Base-by-base conservation (phyloP, 92 coral and sea anemone species). In the Porites cylindrica region DNA sequence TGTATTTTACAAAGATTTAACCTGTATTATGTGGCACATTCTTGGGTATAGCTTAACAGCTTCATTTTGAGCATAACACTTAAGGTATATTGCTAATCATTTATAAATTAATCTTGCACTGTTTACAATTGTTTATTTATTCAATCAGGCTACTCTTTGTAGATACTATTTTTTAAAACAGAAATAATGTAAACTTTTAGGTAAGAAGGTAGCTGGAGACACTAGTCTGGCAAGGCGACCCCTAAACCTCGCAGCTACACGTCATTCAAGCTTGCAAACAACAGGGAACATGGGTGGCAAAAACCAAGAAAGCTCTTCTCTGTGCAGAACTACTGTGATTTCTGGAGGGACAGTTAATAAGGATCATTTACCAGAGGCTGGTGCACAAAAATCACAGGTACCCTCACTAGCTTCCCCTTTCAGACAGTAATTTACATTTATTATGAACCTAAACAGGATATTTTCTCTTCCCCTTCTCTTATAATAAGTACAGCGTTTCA, bases 181-280 rank as follows among this genome's bases (percentile, higher is more conserved):
- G 19, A 18, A 16, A 38, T 2, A 51, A 12, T 23, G 24, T 74
- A 16, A 12, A 82, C 19, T 60, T 65, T 21, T 63, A 83, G 87
- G 87, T 19, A 73, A 83, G 69, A 83, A 83, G 77, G 8, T 64
- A 61, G 21, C 50, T 64, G 63, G 17, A 61, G 87, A 83, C 17
- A 10, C 13, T 21, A 70, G 23, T 50, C 69, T 67, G 10, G 66
- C 10, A 6, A 51, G 43, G 74, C 79, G 81, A 50, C 81, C 72
- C 4, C 65, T 64, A 64, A 24, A 61, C 66, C 64, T 65, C 26
- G 24, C 87, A 73, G 26, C 72, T 74, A 74, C 87, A 16, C 73
- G 80, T 1, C 74, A 75, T 63, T 62, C 87, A 17, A 59, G 20
- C 29, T 32, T 62, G 17, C 80, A 73, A 82, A 51, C 58, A 82